Evolutionary conservation across 2,888 invertebrate genomes (phyloP), one percentile per base, ranked within the genome.

Genomic region (Meta bourneti): DNA sequence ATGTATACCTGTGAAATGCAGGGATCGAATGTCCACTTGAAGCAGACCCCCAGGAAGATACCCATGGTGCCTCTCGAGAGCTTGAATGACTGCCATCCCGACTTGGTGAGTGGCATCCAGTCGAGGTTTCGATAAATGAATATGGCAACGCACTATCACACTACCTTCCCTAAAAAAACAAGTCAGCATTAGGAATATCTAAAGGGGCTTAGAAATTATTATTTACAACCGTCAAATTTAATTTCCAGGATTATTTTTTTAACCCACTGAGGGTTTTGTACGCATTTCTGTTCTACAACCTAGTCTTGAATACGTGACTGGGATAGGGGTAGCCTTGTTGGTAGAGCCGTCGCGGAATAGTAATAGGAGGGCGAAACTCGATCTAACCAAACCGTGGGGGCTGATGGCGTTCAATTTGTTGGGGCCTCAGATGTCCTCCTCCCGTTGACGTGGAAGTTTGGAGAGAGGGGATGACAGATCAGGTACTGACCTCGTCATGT

Each of bases 1-100:
- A n/a, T 34, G 8, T 5, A 61, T 61, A 93, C 93, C 93, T 19
- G 93, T 89, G 72, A 93, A 93, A 16, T 85, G 88, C 13, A 93
- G 75, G 8, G 93, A 89, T 70, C 91, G 91, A n/a, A 93, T 93
- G 71, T 93, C 93, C 49, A 93, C 92, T 61, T 92, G 89, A 20
- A 93, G 75, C 13, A 84, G 70, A 49, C 93, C 93, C 20, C 92
- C 93, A 0, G 93, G 93, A 8, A 93, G 82, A 49, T 89, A 84
- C 8, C 93, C 93, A 52, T 93, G 93, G 8, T 93, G 83, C 54
- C 88, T 88, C 72, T 93, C 93, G 11, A 93, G 75, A 34, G 91
- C 89, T 11, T 90, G 86, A 9, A 93, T 82, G 7, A 93, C 87
- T 0, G 92, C 88, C 70, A 93, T 85, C 9, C 93, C 93, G 6